Percentiles rank a stretch among this genome's conserved stretches.
Conservation (phyloP, 2,113 vertebrate species). For the Scartelaos histophorus region DNA sequence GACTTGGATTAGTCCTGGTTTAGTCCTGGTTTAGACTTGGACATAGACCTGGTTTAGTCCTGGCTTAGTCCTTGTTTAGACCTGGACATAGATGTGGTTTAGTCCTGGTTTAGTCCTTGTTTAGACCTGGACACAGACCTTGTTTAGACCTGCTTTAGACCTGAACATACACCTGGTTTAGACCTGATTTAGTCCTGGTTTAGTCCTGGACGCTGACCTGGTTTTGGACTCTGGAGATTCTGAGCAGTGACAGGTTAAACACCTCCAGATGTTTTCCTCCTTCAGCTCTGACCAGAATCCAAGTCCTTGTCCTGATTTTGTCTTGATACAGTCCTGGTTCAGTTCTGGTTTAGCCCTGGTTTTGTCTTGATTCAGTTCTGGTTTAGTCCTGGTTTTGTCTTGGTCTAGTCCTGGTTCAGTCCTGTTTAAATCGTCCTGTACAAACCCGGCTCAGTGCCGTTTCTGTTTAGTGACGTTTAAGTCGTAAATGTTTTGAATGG, state of each 20-base stretch:
- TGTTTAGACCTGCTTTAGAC: background rate
- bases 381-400: too few relatives aligned
- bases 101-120: background rate
- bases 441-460: too few relatives aligned
- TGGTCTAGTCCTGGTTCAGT: too few relatives aligned
- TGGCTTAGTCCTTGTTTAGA: background rate
- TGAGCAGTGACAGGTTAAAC: slow-evolving; percentile 1
- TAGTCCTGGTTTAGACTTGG: background rate
- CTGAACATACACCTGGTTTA: too few relatives aligned
- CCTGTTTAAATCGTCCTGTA: too few relatives aligned
- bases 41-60: background rate
- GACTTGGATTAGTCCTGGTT: background rate
- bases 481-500: background rate
- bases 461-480: background rate
- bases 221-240: background rate
- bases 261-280: slow-evolving; percentile 3
- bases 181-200: background rate
- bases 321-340: too few relatives aligned
- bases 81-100: background rate
- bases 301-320: background rate
- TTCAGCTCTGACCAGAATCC: background rate
- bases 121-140: too few relatives aligned
- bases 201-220: background rate
- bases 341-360: background rate
- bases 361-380: too few relatives aligned